Evolutionary conservation across 2,113 vertebrate genomes (phyloP).

Genomic region (Oostethus manadensis): DNA sequence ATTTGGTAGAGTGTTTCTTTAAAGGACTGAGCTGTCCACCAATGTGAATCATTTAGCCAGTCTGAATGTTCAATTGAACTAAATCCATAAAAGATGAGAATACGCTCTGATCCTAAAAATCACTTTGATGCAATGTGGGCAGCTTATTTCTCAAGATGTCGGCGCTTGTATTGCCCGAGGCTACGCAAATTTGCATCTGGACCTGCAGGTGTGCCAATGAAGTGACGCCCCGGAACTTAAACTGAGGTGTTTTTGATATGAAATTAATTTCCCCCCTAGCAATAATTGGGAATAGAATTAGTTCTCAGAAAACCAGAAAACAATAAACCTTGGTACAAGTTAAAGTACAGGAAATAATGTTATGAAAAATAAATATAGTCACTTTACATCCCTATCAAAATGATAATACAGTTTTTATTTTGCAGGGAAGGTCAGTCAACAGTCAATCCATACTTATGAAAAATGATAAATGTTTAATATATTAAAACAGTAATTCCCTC

Average conservation of each 20-base stretch:
- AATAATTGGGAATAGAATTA: too few relatives aligned
- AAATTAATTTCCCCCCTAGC: too few relatives aligned
- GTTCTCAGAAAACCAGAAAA: too few relatives aligned
- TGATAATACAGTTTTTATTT: too few relatives aligned
- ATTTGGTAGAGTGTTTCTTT: slow-evolving; percentile 25
- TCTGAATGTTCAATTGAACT: slow-evolving; percentile 36
- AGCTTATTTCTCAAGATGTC: slow-evolving; percentile 29
- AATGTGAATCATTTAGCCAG: slow-evolving; percentile 17
- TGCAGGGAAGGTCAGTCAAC: too few relatives aligned
- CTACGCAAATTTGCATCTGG: slow-evolving; percentile 44
- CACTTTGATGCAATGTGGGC: slow-evolving; percentile 3
- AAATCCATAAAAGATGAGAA: slow-evolving; percentile 31
- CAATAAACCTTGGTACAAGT: not conserved
- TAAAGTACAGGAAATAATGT: not conserved
- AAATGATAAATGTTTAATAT: too few relatives aligned
- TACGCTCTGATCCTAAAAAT: slow-evolving; percentile 9
- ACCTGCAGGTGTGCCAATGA: slow-evolving; percentile 50
- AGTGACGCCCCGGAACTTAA: not conserved
- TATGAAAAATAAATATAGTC: not conserved
- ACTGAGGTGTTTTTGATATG: too few relatives aligned
- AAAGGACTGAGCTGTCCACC: slow-evolving; percentile 21
- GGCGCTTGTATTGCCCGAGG: slow-evolving; percentile 2
- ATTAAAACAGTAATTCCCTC: too few relatives aligned
- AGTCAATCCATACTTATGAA: too few relatives aligned
- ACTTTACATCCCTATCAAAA: not conserved